Percentiles rank a stretch among this genome's conserved stretches.
Conservation (phyloP, 1,140 invertebrate genomes). For the Achroia grisella region DNA sequence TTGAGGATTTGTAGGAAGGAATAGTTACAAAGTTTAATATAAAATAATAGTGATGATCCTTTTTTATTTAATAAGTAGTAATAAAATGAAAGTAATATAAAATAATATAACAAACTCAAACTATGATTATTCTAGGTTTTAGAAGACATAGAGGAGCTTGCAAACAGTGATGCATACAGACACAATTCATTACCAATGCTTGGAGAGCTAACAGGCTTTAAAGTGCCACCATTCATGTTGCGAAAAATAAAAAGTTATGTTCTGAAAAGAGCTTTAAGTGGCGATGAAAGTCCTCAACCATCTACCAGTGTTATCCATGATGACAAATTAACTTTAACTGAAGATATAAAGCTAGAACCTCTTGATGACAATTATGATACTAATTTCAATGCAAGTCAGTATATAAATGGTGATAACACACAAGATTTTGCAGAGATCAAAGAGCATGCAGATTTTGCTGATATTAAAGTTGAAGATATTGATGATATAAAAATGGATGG, state of each 20-base stretch:
- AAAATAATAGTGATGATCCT: no score
- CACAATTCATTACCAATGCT: conserved; percentile 79
- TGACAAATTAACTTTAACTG: conserved; percentile 36
- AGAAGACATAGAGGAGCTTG: conserved; percentile 85
- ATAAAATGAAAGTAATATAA: background rate
- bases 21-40: no score
- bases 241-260: conserved; percentile 80
- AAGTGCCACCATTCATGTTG: conserved; percentile 81
- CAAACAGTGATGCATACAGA: conserved; percentile 82
- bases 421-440: conserved; percentile 53
- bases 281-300: conserved; percentile 56
- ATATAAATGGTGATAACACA: conserved; percentile 46
- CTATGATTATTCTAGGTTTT: conserved; percentile 71
- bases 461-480: conserved; percentile 65
- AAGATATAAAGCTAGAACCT: conserved; percentile 51
- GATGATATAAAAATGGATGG: conserved; percentile 60
- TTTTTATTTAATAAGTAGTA: background rate
- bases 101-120: no score
- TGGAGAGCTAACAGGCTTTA: conserved; percentile 81
- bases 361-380: conserved; percentile 46
- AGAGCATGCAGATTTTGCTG: conserved; percentile 56
- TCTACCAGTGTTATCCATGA: conserved; percentile 44
- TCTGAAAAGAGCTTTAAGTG: conserved; percentile 47
- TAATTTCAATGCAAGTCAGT: conserved; percentile 54
- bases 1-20: no score